Conservation (phyloP, 1,140 invertebrate species). For the Acyrthosiphon pisum region DNA sequence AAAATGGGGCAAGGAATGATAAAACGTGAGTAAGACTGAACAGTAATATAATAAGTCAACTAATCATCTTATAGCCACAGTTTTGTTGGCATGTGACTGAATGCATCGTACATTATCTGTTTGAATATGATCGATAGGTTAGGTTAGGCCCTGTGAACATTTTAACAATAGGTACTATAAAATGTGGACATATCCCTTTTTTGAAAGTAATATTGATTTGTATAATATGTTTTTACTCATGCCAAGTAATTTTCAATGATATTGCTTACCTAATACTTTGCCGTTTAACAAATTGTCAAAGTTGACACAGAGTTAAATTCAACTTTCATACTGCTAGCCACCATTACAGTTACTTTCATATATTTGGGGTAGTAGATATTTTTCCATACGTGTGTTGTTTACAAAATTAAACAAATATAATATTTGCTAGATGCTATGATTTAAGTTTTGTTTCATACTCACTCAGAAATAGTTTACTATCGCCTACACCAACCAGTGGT, state of each 20-base stretch:
- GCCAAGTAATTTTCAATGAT: slow-evolving; percentile 5
- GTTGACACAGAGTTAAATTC: slow-evolving; percentile 71
- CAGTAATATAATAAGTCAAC: slow-evolving; percentile 12
- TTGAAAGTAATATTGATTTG: background rate
- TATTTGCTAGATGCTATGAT: background rate
- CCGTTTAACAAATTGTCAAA: slow-evolving; percentile 74
- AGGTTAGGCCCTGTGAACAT: too few relatives aligned
- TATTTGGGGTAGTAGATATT: slow-evolving; percentile 64
- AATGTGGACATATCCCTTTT: background rate
- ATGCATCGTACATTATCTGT: slow-evolving; percentile 65
- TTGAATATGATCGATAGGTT: slow-evolving; percentile 64
- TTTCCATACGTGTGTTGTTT: slow-evolving; percentile 65
- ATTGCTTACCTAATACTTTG: slow-evolving; percentile 67
- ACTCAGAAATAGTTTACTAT: slow-evolving; percentile 70
- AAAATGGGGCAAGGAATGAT: too few relatives aligned
- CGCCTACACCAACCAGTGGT: slow-evolving; percentile 72
- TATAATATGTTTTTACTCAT: background rate
- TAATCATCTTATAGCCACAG: slow-evolving; percentile 62
- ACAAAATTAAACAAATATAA: slow-evolving; percentile 60
- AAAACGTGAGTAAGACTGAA: too few relatives aligned
- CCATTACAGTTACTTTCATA: slow-evolving; percentile 61
- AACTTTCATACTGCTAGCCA: slow-evolving; percentile 65
- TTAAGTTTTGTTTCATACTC: slow-evolving; percentile 55
- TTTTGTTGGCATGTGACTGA: too few relatives aligned
- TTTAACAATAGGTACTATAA: too few relatives aligned